Percentiles rank a stretch among this genome's conserved stretches.
These are phyloP conservation scores for Cygnus olor DNA, from an alignment of 2,797 vertebrate species.

Conservation along the genomic window DNA sequence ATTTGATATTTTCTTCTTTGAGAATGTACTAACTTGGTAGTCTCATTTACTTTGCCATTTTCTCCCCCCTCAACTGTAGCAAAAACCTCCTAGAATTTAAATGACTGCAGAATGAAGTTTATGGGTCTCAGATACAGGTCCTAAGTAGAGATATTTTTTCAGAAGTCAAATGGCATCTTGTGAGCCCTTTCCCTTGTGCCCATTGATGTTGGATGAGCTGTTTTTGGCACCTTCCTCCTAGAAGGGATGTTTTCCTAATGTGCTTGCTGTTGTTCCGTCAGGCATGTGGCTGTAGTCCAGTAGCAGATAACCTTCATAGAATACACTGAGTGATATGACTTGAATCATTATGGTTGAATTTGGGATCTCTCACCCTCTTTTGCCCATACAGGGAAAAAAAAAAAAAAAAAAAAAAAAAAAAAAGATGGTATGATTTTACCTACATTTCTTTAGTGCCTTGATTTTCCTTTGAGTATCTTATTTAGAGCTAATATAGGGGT, in stretches of 20 bases:
- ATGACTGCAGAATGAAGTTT: not conserved
- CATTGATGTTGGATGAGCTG: not conserved
- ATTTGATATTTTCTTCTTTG: rapidly evolving
- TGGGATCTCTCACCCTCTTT: not conserved
- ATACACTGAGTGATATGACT: not conserved
- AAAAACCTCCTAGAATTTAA: rapidly evolving
- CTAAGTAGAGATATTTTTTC: rapidly evolving
- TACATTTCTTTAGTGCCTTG: not conserved
- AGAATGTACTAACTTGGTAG: not conserved
- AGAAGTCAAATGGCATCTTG: not conserved
- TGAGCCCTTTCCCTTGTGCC: not conserved
- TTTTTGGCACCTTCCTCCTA: not conserved
- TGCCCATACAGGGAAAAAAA: rapidly evolving
- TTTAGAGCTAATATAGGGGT: not conserved
- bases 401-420: rapidly evolving
- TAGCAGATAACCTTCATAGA: not conserved
- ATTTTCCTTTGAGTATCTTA: not conserved
- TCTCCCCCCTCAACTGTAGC: not conserved
- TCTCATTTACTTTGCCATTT: not conserved
- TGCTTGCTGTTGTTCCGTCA: not conserved
- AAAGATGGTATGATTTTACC: not conserved
- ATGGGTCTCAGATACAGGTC: not conserved
- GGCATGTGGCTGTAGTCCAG: too few species aligned
- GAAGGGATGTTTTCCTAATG: not conserved
- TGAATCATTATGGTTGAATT: not conserved